These are phyloP conservation scores for Balaenoptera acutorostrata DNA, from an alignment of 2,113 vertebrate genomes.

Conservation along the genomic window DNA sequence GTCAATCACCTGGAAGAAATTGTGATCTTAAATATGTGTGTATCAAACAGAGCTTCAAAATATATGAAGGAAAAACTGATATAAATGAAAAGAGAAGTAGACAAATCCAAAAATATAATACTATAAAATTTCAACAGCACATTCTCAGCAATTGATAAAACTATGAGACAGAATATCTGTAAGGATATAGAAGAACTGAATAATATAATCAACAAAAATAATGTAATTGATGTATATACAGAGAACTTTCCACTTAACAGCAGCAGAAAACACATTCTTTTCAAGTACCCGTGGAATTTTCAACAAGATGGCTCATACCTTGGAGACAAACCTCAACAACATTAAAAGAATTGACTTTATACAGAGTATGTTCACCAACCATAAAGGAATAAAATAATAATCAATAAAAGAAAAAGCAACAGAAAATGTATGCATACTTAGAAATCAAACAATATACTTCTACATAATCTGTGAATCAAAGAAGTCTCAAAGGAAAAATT, in stretches of 20 bases:
- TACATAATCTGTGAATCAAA: not conserved
- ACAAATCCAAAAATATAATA: not conserved
- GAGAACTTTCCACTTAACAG: not conserved
- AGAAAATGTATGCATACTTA: not conserved
- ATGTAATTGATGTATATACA: not conserved
- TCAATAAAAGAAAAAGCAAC: not conserved
- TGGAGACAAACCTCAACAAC: not conserved
- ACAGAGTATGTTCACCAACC: not conserved
- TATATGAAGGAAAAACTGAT: not conserved
- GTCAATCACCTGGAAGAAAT: not conserved
- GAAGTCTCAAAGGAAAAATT: not conserved
- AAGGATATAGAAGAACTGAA: not conserved
- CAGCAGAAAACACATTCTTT: not conserved
- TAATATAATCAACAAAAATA: not conserved
- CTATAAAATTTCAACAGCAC: not conserved
- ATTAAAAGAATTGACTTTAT: not conserved
- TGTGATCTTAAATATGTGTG: not conserved
- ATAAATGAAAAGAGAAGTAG: not conserved
- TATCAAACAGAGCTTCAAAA: not conserved
- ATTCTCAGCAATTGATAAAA: not conserved
- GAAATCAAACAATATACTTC: not conserved
- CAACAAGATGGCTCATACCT: not conserved
- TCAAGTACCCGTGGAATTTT: not conserved
- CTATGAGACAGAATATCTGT: not conserved
- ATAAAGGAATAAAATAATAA: not conserved